Percentiles rank a stretch among this genome's conserved stretches.
These are phyloP conservation scores for rat (Rattus norvegicus) DNA, from an alignment of 2,113 vertebrate species.

Conservation along the genomic window GRCr8 NC_086023.1:170469001-170469500, in stretches of 20 bases:
- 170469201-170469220: not conserved
- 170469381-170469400: not conserved
- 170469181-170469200: constrained; percentile 43
- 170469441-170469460: rapidly evolving
- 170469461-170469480: not conserved
- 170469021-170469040: not conserved
- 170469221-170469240: not conserved
- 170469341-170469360: rapidly evolving
- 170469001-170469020: not conserved
- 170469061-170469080: not conserved
- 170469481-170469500: not conserved
- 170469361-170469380: too few relatives aligned
- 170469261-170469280: rapidly evolving
- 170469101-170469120: constrained; percentile 17
- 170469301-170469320: not conserved
- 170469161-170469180: not conserved
- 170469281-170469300: rapidly evolving
- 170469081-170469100: not conserved
- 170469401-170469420: rapidly evolving
- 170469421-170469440: too few relatives aligned
- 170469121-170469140: not conserved
- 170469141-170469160: constrained; percentile 65
- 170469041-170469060: not conserved
- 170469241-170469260: not conserved
- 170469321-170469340: not conserved